Base-by-base conservation (phyloP, 1,140 invertebrate species). In the Eumaeus atala region DNA sequence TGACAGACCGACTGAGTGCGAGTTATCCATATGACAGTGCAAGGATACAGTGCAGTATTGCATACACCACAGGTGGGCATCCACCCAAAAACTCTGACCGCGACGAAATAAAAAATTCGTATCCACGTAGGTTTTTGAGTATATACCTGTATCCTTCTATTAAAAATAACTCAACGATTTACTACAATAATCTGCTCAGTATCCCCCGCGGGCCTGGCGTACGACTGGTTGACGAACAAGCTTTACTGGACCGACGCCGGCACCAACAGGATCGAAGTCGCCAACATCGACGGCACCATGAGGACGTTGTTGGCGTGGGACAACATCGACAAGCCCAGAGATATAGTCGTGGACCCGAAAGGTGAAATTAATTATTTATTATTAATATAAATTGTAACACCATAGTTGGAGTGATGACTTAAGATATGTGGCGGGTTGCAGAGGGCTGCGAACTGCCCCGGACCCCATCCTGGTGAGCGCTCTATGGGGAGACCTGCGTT, bases 181-280 rank as follows among this genome's bases (percentile, higher is more conserved):
- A 6, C 21, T 28, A 28, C 21, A 28, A 28, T 28, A 28, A 28
- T 28, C 6, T 28, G 6, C 59, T 0, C 50, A 92, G 92, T 91
- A 63, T 91, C 91, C 10, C 94, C 94, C 1, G 92, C 92, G 40
- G 93, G 93, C 1, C 70, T 97, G 38, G 95, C 95, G 3, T 90
- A 95, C 33, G 96, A 97, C 72, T 97, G 95, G 95, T 87, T 96
- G 5, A 95, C 93, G 0, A 89, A 92, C 14, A 96, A 97, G 77
- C 70, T 97, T 0, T 98, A 97, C 71, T 97, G 95, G 95, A 95
- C 95, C 0, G 96, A 97, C 74, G 91, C 92, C 18, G 92, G 92
- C 0, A 93, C 93, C 0, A 93, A 93, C 70, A 90, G 92, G 42
- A 95, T 97, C 28, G 95, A 96, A 84, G 95, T 95, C 8, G 91